Evolutionary conservation across 2,888 invertebrate species (phyloP), one percentile per base, ranked within the genome.

Genomic region (Tupiocoris notatus): DNA sequence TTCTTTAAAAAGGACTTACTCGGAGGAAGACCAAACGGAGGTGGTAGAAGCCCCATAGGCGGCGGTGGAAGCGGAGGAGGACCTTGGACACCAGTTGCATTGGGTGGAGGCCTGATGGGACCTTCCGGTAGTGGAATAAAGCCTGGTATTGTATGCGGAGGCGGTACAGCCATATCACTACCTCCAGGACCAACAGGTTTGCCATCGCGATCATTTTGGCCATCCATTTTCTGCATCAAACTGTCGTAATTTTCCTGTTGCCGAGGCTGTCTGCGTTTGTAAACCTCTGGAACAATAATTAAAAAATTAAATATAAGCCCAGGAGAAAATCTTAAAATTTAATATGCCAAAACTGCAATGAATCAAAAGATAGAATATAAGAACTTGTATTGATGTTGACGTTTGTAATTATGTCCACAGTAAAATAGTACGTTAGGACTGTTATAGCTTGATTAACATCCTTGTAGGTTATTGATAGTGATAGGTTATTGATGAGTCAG

Each of bases 71-170:
- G 73, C 24, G 78, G 76, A 58, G 81, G 81, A 18, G 77, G 74
- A 9, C 73, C 73, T 62, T 25, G 73, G 7, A 59, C 24, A 22
- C 23, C 20, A 18, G 70, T 39, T n/a, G n/a, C 2, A 25, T 76
- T 78, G 64, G 85, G 84, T n/a, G 85, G 84, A 3, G 84, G 78
- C 3, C 78, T 78, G 58, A 80, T 77, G 3, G 80, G 79, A 7
- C 79, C 80, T 21, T 82, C 82, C 9, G 83, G 81, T 22, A 82
- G 78, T 6, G 82, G 81, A 57, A 82, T 81, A 77, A 81, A 82
- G 7, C 81, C 81, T 20, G 82, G 81, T 20, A 81, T 79, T 1
- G 79, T 77, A 12, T 80, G 77, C 2, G 78, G 79, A 39, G 79
- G 79, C 56, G 79, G 78, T 20, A 79, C 77, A 2, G 78, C 77